Base-by-base conservation (phyloP, 2,888 invertebrate genomes). In the Camptogramma bilineatum region DNA sequence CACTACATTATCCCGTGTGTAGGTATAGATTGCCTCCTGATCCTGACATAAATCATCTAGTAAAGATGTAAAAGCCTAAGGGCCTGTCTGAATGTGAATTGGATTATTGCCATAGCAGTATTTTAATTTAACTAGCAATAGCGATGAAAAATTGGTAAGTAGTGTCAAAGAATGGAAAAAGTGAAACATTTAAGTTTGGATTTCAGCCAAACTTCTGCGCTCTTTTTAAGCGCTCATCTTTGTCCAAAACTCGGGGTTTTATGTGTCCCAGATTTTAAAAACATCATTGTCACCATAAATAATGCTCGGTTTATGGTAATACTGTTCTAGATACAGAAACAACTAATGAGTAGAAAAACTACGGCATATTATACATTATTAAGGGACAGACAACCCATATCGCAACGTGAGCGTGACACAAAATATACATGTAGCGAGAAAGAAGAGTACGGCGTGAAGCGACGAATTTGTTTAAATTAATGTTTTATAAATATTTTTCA, bases 81-180 rank as follows among this genome's bases (percentile, higher is more conserved):
- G 31, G 28, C 19, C 58, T 54, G 39, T 31, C 52, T 56, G 50
- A 52, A 17, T 56, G 47, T 57, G 34, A 61, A 60, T 57, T 64
- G 62, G 66, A 62, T 34, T 42, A 13, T 47, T 55, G 60, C 66
- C 66, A 66, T 51, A 28, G 66, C 50, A 44, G 44, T 68, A 64
- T 61, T 53, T 68, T 59, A 66, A 57, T 68, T 64, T 62, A 62
- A 70, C 60, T 68, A 54, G 70, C 67, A 60, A 64, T 63, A 62
- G 31, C 55, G 31, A 31, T 65, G 65, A 64, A 61, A 53, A 59
- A 63, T 66, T 52, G 53, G 53, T 53, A 24, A 39, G 55, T 57
- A 59, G 54, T 66, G 63, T 60, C 56, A 62, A 53, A 39, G 61
- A 52, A 39, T 62, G 52, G 52, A 62, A 62, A 66, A 63, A 56